Evolutionary conservation across 1,140 invertebrate species (phyloP).

Genomic region (Homarus americanus): DNA sequence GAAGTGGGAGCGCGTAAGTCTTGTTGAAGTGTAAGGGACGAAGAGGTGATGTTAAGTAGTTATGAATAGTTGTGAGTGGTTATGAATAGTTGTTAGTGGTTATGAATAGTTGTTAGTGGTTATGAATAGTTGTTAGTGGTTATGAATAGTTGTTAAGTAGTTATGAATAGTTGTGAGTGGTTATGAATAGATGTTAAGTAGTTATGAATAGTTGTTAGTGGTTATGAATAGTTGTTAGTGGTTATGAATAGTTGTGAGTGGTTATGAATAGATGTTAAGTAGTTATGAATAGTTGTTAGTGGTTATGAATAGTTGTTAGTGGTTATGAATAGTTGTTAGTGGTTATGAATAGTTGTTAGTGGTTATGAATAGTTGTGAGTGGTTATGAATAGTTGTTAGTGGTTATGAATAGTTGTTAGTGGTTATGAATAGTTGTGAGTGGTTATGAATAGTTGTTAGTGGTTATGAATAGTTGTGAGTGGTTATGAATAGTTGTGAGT

Average conservation of each 20-base stretch:
- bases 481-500: constrained; percentile 4
- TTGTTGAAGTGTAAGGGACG: not conserved
- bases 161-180: not conserved
- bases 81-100: not conserved
- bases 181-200: not conserved
- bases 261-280: not conserved
- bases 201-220: not conserved
- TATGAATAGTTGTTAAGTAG: not conserved
- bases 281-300: not conserved
- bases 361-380: not conserved
- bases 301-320: not conserved
- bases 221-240: not conserved
- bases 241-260: not conserved
- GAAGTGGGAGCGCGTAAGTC: too few relatives aligned
- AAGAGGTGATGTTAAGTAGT: not conserved
- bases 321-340: not conserved
- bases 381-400: not conserved
- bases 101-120: not conserved
- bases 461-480: constrained; percentile 1
- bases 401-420: not conserved
- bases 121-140: not conserved
- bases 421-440: not conserved
- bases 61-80: not conserved
- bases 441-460: not conserved
- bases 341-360: not conserved